phyloP scores from a whole-genome alignment of 2,888 invertebrate species.

The Conomelus anceps region DNA sequence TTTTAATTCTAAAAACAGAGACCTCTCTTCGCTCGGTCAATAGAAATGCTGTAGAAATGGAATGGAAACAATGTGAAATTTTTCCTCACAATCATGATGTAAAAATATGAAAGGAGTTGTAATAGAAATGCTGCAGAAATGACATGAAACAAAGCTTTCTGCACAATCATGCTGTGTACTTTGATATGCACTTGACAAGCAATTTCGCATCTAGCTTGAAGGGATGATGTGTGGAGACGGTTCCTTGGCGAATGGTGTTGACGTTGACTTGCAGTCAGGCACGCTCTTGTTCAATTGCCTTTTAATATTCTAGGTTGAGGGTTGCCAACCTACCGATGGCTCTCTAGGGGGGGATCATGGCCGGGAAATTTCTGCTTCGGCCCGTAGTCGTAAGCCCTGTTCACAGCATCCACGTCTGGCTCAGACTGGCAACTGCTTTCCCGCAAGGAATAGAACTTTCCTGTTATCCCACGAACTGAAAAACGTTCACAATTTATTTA shows the following conservation, averaged over 20 bases:
- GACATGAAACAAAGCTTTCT: not conserved
- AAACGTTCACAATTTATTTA: not conserved
- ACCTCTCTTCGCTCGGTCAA: too few relatives aligned
- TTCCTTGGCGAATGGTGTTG: not conserved
- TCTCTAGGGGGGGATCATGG: conserved; percentile 19
- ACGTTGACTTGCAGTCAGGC: not conserved
- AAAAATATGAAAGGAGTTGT: not conserved
- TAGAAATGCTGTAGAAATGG: too few relatives aligned
- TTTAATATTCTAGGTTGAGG: not conserved
- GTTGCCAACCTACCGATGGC: conserved; percentile 22
- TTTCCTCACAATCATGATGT: not conserved
- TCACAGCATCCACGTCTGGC: conserved; percentile 24
- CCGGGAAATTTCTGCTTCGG: conserved; percentile 17
- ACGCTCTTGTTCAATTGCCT: not conserved
- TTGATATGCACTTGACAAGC: not conserved
- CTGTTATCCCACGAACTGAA: conserved; percentile 23
- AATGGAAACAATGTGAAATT: too few relatives aligned
- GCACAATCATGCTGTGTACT: not conserved
- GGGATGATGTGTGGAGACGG: not conserved
- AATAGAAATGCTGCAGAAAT: not conserved
- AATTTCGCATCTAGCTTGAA: not conserved
- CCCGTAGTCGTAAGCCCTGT: conserved; percentile 20
- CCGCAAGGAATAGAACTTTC: conserved; percentile 24
- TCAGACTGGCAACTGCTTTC: conserved; percentile 17
- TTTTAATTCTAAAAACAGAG: too few relatives aligned